A percentile compares a stretch with the other conserved stretches of the same genome.
phyloP scores from a whole-genome alignment of 35 echinoderm and acorn worm genomes.

The Apostichopus japonicus region DNA sequence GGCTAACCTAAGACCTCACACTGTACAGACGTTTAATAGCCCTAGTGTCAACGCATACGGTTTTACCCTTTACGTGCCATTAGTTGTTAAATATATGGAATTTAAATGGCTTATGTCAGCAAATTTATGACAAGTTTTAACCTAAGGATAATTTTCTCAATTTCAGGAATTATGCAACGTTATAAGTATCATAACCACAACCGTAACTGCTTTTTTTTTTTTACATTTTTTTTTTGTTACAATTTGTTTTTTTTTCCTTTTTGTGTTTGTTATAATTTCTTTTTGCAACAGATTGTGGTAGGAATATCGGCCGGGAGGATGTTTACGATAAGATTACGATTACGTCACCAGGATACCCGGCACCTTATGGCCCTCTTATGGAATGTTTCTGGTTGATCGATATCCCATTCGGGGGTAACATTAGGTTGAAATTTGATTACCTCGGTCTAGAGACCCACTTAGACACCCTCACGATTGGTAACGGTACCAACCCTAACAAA shows the following conservation, averaged over 20 bases:
- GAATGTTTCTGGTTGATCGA: constrained; percentile 50
- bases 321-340: constrained; percentile 2
- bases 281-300: constrained; percentile 4
- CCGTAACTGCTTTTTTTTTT: too few species aligned
- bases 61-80: too few species aligned
- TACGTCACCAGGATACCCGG: constrained; percentile 37
- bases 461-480: constrained; percentile 28
- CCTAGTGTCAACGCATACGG: too few species aligned
- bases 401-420: constrained; percentile 43
- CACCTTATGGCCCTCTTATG: constrained; percentile 2
- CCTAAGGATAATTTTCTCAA: too few species aligned
- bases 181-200: too few species aligned
- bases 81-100: too few species aligned
- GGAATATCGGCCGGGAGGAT: constrained; percentile 5
- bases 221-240: too few species aligned
- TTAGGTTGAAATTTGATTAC: constrained; percentile 16
- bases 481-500: constrained; percentile 39
- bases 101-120: too few species aligned
- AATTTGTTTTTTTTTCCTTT: neutral
- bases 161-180: too few species aligned
- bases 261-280: neutral
- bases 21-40: too few species aligned
- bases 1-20: too few species aligned
- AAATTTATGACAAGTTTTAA: too few species aligned
- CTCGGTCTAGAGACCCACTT: constrained; percentile 28